These are phyloP conservation scores for Ormyrus pomaceus DNA, from an alignment of 2,888 invertebrate species.

Conservation along the genomic window DNA sequence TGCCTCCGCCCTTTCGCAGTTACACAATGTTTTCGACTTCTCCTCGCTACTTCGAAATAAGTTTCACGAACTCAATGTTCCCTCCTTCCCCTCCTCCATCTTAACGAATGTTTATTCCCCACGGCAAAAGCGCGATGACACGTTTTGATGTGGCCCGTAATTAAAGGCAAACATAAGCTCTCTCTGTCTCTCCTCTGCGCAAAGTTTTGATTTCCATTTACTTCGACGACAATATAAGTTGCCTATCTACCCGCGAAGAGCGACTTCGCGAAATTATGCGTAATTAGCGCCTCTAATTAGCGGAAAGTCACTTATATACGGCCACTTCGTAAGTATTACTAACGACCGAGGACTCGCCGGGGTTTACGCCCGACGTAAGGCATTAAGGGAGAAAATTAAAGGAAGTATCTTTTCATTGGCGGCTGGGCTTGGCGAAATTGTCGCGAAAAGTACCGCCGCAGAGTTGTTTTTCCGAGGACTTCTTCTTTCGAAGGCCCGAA, in stretches of 20 bases:
- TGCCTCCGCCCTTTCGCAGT: not conserved
- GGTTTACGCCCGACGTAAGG: too few relatives aligned
- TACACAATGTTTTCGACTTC: constrained; percentile 12
- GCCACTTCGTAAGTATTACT: constrained; percentile 32
- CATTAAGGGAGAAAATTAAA: not conserved
- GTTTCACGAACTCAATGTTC: constrained; percentile 22
- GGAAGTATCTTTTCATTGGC: too few relatives aligned
- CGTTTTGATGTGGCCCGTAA: constrained; percentile 15
- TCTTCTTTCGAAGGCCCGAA: too few relatives aligned
- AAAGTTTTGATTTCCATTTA: constrained; percentile 19
- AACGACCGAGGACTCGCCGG: not conserved
- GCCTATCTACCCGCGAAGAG: constrained; percentile 32
- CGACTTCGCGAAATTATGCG: constrained; percentile 24
- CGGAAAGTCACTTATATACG: constrained; percentile 32
- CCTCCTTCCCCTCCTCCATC: constrained; percentile 1
- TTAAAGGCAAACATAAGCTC: constrained; percentile 33
- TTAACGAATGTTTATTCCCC: constrained; percentile 44
- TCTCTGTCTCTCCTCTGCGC: too few relatives aligned
- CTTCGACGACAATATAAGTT: constrained; percentile 35
- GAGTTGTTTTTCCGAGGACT: not conserved
- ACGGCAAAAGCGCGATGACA: not conserved
- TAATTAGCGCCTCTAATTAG: constrained; percentile 53
- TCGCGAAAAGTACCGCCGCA: not conserved
- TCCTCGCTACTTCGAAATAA: constrained; percentile 23
- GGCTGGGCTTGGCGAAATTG: too few relatives aligned